Conservation (phyloP, 2,888 invertebrate species). For the Apamea anceps region DNA sequence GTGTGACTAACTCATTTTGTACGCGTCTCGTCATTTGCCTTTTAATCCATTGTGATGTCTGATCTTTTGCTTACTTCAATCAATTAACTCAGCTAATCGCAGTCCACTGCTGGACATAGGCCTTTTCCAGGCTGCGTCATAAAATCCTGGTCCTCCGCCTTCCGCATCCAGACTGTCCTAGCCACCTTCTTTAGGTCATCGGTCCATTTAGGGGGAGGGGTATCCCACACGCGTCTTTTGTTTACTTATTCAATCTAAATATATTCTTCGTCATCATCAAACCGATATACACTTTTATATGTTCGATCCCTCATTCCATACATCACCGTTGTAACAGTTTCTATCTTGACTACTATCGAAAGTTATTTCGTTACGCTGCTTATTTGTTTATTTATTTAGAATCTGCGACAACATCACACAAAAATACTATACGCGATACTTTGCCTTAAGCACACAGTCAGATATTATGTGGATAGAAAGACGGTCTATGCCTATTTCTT, state of each 20-base stretch:
- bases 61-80: neutral
- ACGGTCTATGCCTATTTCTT: no score
- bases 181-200: no score
- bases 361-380: neutral
- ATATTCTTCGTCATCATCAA: neutral
- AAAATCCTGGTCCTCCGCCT: no score
- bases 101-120: no score
- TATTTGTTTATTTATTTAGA: neutral
- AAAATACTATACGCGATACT: no score
- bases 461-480: no score
- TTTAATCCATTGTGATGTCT: constrained; percentile 5
- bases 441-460: no score
- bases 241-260: neutral
- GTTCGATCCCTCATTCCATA: no score
- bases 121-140: no score
- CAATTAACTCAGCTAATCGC: no score
- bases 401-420: neutral
- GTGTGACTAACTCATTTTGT: constrained; percentile 53
- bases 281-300: neutral
- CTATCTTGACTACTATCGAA: neutral
- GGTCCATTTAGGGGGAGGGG: no score
- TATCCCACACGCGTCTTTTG: neutral
- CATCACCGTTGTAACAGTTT: neutral
- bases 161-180: no score
- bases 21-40: constrained; percentile 21